A percentile compares a stretch with the other conserved stretches of the same genome.
These are phyloP conservation scores for Malurus leucopterus DNA, from an alignment of 2,797 vertebrate species.

Conservation along the genomic window DNA sequence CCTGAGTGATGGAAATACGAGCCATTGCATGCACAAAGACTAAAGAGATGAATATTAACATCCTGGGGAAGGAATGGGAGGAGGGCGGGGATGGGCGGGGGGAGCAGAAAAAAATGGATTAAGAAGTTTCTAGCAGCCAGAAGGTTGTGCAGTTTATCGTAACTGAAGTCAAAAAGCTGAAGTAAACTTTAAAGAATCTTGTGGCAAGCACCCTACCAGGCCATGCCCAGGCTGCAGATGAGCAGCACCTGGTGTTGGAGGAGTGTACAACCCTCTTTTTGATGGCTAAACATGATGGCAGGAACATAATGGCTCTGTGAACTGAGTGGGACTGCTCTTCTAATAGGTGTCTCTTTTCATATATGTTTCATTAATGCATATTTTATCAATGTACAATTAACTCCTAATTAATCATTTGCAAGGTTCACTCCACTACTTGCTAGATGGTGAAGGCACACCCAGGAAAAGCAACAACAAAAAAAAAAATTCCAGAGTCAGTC, in stretches of 20 bases:
- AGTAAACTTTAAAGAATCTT: background rate
- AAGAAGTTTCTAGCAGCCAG: background rate
- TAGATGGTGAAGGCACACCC: background rate
- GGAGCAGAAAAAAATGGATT: background rate
- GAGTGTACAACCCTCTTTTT: rapidly evolving
- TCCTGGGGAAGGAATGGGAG: rapidly evolving
- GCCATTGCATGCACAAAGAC: background rate
- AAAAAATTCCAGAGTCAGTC: background rate
- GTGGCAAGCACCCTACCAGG: background rate
- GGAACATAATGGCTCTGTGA: background rate
- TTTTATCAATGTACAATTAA: background rate
- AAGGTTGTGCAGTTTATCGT: background rate
- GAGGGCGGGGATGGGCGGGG: rapidly evolving
- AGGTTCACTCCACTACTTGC: background rate
- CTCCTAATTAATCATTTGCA: background rate
- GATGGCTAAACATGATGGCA: background rate
- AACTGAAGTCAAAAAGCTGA: background rate
- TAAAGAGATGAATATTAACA: background rate
- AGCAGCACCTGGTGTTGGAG: background rate
- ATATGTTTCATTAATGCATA: background rate
- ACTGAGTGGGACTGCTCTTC: background rate
- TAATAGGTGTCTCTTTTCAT: background rate
- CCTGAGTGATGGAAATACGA: background rate
- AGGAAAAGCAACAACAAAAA: background rate
- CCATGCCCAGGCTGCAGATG: background rate